A percentile compares a stretch with the other conserved stretches of the same genome.
phyloP scores from a whole-genome alignment of 2,113 vertebrate species.

The Brachionichthys hirsutus region DNA sequence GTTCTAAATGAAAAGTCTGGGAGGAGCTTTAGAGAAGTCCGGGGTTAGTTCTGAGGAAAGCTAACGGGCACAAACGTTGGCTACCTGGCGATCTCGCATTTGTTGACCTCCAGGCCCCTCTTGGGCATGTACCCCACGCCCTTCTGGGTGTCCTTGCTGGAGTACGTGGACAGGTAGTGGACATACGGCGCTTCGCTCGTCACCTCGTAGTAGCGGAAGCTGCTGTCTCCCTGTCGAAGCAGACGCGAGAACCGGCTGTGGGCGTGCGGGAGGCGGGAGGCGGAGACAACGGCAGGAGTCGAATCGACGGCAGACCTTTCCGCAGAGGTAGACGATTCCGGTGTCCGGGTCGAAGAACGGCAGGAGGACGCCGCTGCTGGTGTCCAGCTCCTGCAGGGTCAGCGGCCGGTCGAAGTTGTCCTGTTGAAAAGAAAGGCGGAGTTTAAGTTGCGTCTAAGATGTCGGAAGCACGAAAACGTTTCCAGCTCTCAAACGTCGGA shows the following conservation, averaged over 20 bases:
- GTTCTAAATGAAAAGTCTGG: too few species aligned
- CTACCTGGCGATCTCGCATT: conserved; percentile 91
- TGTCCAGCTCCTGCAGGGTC: conserved; percentile 88
- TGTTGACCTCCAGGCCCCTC: conserved; percentile 90
- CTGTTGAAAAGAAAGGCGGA: conserved; percentile 59
- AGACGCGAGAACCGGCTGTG: background rate
- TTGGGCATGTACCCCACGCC: conserved; percentile 93
- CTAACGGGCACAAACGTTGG: background rate
- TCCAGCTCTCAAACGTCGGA: too few species aligned
- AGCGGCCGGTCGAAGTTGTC: conserved; percentile 80
- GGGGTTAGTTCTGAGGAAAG: too few species aligned
- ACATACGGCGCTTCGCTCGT: conserved; percentile 87
- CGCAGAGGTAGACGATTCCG: conserved; percentile 86
- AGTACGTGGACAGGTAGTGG: conserved; percentile 89
- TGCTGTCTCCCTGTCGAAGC: conserved; percentile 85
- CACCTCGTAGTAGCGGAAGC: conserved; percentile 91
- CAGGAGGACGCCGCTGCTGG: conserved; percentile 88
- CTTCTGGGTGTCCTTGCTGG: conserved; percentile 90
- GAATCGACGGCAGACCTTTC: conserved; percentile 78
- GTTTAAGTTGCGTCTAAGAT: too few species aligned
- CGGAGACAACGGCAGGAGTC: background rate
- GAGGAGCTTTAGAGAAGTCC: too few species aligned
- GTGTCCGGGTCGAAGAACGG: conserved; percentile 91
- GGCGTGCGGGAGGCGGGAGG: background rate
- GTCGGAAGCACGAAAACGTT: too few species aligned